Base-by-base conservation (phyloP, 1,140 invertebrate species). In the Magallana gigas region DNA sequence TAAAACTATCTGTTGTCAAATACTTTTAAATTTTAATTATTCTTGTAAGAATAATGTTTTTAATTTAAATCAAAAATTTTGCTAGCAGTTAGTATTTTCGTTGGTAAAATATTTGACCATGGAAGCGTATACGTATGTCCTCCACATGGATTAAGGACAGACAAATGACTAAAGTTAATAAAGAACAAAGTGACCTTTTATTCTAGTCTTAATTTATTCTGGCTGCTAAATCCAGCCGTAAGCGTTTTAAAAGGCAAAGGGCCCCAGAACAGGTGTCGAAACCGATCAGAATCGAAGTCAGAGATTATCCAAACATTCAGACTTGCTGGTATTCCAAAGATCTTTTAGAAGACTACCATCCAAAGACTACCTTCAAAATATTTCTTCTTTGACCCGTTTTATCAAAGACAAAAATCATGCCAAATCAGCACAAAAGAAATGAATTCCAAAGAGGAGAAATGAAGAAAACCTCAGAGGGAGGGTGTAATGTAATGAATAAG, bases 161-260 rank as follows among this genome's bases (percentile, higher is more conserved):
- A 29, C 68, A 76, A 29, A 76, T 29, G 23, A 76, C 23, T 11
- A 76, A 76, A 76, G 23, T 76, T 76, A 12, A 76, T 76, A 29
- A 76, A 76, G 68, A 9, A 76, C 36, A 76, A 76, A 76, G 23
- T 29, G 23, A 5, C 29, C 68, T 76, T 76, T 76, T 76, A 29
- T 36, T 76, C 29, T 29, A 8, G 23, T 29, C 23, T 76, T 29
- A 18, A 36, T 8, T 8, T 8, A 29, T 76, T 14, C 60, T 76
- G 23, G 14, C 68, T 29, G 23, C 12, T 29, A 29, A 76, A 8
- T 23, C 68, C 36, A 36, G 1, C 68, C 23, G 18, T 76, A 76
- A 76, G 68, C 68, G 68, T 29, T 4, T 76, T 76, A 76, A 8
- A 12, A n/a, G 14, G 60, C 60, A n/a, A n/a, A 29, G 29, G 23